Conservation (phyloP, 2,797 vertebrate species). For the Lepus oiostolus region DNA sequence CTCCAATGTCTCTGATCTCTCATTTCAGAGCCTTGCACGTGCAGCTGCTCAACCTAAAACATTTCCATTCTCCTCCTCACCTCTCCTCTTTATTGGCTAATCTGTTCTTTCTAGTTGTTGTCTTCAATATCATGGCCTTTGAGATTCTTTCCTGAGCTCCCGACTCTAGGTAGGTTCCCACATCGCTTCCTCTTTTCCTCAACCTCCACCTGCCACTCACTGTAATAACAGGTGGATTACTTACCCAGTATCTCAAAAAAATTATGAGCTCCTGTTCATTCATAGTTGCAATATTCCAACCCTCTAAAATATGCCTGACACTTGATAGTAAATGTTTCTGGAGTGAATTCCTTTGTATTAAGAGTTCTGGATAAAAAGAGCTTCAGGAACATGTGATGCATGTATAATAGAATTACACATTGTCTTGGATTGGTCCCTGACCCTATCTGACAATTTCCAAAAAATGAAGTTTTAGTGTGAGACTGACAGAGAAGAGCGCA, state of each 20-base stretch:
- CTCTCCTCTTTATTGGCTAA: accelerated
- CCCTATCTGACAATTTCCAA: background rate
- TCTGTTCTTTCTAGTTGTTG: background rate
- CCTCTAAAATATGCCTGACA: background rate
- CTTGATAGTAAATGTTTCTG: background rate
- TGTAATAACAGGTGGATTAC: background rate
- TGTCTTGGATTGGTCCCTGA: no score
- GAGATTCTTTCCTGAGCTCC: background rate
- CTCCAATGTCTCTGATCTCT: background rate
- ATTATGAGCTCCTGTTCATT: background rate
- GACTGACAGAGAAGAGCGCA: background rate
- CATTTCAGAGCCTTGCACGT: background rate
- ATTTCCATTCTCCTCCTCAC: background rate
- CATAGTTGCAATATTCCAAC: background rate
- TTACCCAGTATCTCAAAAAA: background rate
- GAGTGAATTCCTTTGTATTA: background rate
- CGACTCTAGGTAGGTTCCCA: background rate
- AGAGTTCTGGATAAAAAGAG: background rate
- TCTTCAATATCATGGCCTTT: background rate
- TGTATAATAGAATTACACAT: background rate
- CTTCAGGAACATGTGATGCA: background rate
- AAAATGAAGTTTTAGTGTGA: background rate
- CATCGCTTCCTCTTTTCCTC: background rate
- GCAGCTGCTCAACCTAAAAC: background rate
- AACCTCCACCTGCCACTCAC: background rate